Percentiles rank a stretch among this genome's conserved stretches.
phyloP scores from a whole-genome alignment of 2,888 invertebrate genomes.

The Pantelozetes paolii region DNA sequence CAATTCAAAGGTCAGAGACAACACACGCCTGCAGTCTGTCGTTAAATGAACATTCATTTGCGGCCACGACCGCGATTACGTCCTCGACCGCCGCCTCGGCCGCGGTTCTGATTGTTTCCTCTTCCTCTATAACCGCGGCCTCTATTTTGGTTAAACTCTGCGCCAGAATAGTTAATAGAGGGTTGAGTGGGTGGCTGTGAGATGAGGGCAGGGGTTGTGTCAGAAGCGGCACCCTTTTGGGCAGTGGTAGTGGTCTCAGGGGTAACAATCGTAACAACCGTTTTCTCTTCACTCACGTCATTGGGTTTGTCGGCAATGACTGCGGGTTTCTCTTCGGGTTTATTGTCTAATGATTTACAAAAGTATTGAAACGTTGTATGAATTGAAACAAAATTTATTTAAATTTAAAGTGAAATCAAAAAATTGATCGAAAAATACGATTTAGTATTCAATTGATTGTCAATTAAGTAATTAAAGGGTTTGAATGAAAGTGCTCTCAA shows the following conservation, averaged over 20 bases:
- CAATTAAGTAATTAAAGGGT: too few relatives aligned
- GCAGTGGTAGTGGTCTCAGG: background rate
- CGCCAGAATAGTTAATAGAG: background rate
- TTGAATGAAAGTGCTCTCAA: background rate
- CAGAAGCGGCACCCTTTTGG: background rate
- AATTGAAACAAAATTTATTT: background rate
- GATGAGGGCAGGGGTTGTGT: background rate
- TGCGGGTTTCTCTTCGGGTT: constrained; percentile 19
- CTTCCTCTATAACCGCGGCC: constrained; percentile 15
- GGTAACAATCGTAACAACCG: background rate
- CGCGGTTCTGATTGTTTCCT: constrained; percentile 18
- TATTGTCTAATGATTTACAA: constrained; percentile 18
- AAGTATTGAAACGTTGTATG: background rate
- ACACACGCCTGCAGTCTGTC: background rate
- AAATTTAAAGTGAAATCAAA: background rate
- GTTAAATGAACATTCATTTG: background rate
- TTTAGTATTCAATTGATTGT: background rate
- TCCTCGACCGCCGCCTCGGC: constrained; percentile 22
- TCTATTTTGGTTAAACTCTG: constrained; percentile 6
- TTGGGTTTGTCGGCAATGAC: background rate
- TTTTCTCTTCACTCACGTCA: constrained; percentile 12
- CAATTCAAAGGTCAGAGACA: background rate
- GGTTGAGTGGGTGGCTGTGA: background rate
- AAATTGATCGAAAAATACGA: background rate
- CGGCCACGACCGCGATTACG: constrained; percentile 32